Conservation (phyloP, 2,113 vertebrate species). For the Ammodytes dubius region DNA sequence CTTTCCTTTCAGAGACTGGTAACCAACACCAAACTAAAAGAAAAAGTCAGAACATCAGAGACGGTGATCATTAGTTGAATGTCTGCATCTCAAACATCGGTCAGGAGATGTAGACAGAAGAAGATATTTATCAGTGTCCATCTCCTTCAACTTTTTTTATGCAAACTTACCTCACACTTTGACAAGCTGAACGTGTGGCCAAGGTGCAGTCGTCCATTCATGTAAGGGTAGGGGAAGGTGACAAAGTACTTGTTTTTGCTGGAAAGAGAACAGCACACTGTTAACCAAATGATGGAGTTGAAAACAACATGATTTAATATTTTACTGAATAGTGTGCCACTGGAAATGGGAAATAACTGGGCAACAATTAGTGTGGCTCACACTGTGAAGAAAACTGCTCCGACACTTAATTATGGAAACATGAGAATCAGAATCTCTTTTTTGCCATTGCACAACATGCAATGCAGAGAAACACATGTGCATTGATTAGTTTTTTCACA, state of each 20-base stretch:
- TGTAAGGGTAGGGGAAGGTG: conserved; percentile 97
- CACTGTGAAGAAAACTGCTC: neutral
- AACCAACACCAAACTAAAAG: conserved; percentile 91
- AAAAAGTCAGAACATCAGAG: conserved; percentile 1
- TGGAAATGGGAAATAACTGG: neutral
- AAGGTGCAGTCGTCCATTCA: conserved; percentile 97
- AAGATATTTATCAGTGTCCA: neutral
- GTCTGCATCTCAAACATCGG: neutral
- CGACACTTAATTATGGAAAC: neutral
- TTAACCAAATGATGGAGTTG: neutral
- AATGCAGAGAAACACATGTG: no score
- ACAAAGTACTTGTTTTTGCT: conserved; percentile 94
- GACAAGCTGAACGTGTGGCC: conserved; percentile 97
- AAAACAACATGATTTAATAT: neutral
- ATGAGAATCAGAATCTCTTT: no score
- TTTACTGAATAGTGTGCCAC: neutral
- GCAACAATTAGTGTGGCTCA: neutral
- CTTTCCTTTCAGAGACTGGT: conserved; percentile 94
- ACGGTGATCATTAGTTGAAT: neutral
- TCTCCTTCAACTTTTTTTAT: neutral
- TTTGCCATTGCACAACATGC: no score
- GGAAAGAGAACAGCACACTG: conserved; percentile 16
- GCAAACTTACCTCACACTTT: conserved; percentile 93
- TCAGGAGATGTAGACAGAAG: neutral
- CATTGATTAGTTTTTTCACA: neutral